A percentile compares a stretch with the other conserved stretches of the same genome.
Conservation (phyloP, 2,113 vertebrate genomes). For the Oriolus oriolus region DNA sequence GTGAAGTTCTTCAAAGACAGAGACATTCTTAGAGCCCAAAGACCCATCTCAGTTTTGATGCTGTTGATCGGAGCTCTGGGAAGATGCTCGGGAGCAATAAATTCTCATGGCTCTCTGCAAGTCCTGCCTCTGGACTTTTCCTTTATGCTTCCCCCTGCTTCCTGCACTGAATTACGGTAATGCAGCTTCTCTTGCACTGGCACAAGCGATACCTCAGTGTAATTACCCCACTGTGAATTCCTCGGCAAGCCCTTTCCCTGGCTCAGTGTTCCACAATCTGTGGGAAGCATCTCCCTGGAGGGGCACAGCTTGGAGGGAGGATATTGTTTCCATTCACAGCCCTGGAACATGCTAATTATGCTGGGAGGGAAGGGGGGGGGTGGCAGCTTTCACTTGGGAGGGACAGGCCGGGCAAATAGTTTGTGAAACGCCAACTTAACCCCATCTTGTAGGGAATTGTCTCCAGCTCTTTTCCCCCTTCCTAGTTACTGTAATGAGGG, state of each 20-base stretch:
- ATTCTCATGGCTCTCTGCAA: not conserved
- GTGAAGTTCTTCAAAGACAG: rapidly evolving
- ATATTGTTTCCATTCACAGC: constrained; percentile 62
- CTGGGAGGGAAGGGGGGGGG: not conserved
- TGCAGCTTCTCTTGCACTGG: not conserved
- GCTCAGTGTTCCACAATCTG: not conserved
- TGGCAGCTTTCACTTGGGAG: constrained; percentile 45
- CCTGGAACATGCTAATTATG: constrained; percentile 41
- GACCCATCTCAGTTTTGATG: rapidly evolving
- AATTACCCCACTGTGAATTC: constrained; percentile 44
- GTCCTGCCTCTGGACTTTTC: not conserved
- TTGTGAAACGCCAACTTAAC: constrained; percentile 51
- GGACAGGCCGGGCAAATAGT: constrained; percentile 36
- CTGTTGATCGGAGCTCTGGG: not conserved
- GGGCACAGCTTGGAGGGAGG: constrained; percentile 47
- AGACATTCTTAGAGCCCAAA: not conserved
- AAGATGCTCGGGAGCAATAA: not conserved
- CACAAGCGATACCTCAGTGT: not conserved
- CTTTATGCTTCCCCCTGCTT: not conserved
- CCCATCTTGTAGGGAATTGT: constrained; percentile 59
- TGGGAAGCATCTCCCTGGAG: constrained; percentile 62
- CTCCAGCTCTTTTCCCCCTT: constrained; percentile 18
- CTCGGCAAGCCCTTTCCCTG: constrained; percentile 34
- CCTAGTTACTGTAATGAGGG: constrained; percentile 60
- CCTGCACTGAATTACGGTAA: not conserved